These are phyloP conservation scores for Suricata suricatta DNA, from an alignment of 2,113 vertebrate genomes.

Conservation along the genomic window DNA sequence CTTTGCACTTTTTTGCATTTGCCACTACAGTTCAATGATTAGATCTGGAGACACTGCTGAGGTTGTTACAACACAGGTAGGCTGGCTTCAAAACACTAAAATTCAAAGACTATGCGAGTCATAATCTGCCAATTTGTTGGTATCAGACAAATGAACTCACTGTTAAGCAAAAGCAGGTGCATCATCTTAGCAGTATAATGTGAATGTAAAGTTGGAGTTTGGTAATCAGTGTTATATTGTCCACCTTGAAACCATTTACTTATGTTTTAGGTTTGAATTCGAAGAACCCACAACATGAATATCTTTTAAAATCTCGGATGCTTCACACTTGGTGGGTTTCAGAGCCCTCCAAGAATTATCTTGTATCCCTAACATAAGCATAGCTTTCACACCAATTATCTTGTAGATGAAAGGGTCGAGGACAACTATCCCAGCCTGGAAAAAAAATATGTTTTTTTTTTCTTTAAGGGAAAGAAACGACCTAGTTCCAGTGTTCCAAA, in stretches of 20 bases:
- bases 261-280: background rate
- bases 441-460: background rate
- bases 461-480: background rate
- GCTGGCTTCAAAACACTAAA: conserved; percentile 55
- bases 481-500: background rate
- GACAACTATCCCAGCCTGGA: background rate
- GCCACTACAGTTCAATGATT: background rate
- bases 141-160: conserved; percentile 47
- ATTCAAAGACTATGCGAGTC: conserved; percentile 45
- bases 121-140: conserved; percentile 58
- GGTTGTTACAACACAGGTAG: conserved; percentile 52
- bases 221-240: conserved; percentile 63
- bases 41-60: background rate
- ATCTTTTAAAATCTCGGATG: conserved; percentile 9
- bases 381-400: background rate
- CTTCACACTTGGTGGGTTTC: background rate
- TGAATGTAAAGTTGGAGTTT: conserved; percentile 30
- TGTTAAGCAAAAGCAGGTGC: conserved; percentile 56
- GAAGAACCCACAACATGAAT: background rate
- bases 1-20: background rate
- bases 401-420: background rate
- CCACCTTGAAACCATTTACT: conserved; percentile 19
- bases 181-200: background rate
- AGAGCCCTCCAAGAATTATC: background rate
- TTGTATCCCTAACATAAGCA: background rate